Evolutionary conservation across 1,140 invertebrate species (phyloP).

Genomic region (Atopsyche davidsoni): DNA sequence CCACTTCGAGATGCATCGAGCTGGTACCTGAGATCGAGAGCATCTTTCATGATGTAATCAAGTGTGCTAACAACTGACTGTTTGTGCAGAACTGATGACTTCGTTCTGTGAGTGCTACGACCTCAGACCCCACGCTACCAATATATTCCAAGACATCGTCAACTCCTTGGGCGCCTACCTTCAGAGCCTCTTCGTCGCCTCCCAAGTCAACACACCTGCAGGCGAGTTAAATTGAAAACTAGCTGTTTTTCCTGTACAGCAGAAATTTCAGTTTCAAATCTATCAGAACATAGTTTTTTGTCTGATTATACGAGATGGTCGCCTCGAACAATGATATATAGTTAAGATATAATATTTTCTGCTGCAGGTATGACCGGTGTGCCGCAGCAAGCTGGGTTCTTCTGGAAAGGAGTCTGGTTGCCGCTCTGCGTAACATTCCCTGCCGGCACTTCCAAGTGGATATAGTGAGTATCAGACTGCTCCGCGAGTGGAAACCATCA

Average conservation of each 20-base stretch:
- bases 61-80: too few species aligned
- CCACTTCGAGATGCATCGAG: too few species aligned
- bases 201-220: conserved; percentile 40
- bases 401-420: conserved; percentile 86
- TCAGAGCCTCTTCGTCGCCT: conserved; percentile 81
- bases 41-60: conserved; percentile 8
- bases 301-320: too few species aligned
- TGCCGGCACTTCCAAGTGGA: conserved; percentile 78
- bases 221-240: conserved; percentile 34
- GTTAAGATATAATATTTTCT: not conserved
- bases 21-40: too few species aligned
- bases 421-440: conserved; percentile 79
- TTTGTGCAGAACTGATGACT: conserved; percentile 62
- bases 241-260: too few species aligned
- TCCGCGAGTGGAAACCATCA: too few species aligned
- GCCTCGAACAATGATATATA: not conserved
- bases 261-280: too few species aligned
- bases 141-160: conserved; percentile 92
- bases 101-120: conserved; percentile 94
- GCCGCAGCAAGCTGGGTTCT: conserved; percentile 86
- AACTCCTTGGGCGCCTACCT: conserved; percentile 91
- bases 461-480: conserved; percentile 84
- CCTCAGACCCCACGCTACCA: conserved; percentile 86
- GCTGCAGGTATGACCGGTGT: conserved; percentile 56
- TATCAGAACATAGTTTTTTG: too few species aligned